Conservation (phyloP, 2,888 invertebrate species). For the Podotricha telesiphe region DNA sequence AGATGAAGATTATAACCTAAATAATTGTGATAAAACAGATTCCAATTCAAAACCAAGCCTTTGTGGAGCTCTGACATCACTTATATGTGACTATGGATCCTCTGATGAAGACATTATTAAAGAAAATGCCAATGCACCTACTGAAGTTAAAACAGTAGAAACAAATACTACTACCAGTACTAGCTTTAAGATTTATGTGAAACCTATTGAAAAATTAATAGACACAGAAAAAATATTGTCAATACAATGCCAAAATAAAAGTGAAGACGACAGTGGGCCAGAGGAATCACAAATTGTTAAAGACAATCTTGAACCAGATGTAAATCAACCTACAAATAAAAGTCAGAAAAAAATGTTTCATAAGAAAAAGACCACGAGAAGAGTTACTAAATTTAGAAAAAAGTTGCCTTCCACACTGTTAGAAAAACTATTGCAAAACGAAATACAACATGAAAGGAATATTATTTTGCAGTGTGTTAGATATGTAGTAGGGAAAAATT, state of each 20-base stretch:
- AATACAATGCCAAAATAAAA: constrained; percentile 33
- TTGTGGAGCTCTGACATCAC: constrained; percentile 81
- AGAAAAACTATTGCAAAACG: constrained; percentile 88
- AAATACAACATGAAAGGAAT: constrained; percentile 94
- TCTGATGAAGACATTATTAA: constrained; percentile 73
- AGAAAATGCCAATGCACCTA: constrained; percentile 30
- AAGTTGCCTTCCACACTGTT: constrained; percentile 84
- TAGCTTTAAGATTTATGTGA: constrained; percentile 19
- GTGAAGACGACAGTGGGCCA: constrained; percentile 76
- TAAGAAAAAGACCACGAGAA: constrained; percentile 35
- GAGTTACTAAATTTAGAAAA: constrained; percentile 46
- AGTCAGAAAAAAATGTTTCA: constrained; percentile 1
- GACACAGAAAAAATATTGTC: constrained; percentile 15
- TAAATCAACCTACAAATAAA: constrained; percentile 3
- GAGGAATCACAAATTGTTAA: constrained; percentile 73
- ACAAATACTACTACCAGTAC: constrained; percentile 38
- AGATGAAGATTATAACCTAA: constrained; percentile 61
- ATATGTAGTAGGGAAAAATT: constrained; percentile 90
- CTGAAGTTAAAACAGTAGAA: constrained; percentile 33
- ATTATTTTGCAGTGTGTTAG: constrained; percentile 93
- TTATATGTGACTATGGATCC: constrained; percentile 83
- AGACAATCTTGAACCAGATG: constrained; percentile 31
- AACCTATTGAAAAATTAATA: constrained; percentile 7
- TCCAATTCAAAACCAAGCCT: constrained; percentile 55
- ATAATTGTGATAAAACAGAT: constrained; percentile 22